These are phyloP conservation scores for Eilema griseolum DNA, from an alignment of 2,888 invertebrate species.

Conservation along the genomic window DNA sequence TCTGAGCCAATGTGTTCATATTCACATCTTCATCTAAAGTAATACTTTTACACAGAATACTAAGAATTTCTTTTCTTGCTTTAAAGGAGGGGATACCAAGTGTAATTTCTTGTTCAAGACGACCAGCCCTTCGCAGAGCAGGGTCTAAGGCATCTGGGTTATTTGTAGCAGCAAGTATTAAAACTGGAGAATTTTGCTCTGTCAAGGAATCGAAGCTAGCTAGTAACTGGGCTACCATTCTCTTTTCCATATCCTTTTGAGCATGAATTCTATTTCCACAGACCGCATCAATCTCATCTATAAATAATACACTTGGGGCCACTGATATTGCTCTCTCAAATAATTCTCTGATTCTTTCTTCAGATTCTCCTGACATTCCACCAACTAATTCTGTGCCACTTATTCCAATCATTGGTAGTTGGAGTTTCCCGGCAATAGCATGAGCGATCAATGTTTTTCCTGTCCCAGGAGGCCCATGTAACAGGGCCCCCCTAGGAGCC, in stretches of 20 bases:
- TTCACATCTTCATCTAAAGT: constrained; percentile 90
- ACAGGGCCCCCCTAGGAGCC: constrained; percentile 95
- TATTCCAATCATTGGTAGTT: constrained; percentile 94
- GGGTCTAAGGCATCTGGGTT: constrained; percentile 97
- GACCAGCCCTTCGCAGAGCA: constrained; percentile 95
- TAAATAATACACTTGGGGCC: constrained; percentile 95
- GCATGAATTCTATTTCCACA: constrained; percentile 96
- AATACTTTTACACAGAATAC: constrained; percentile 90
- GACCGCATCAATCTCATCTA: constrained; percentile 99
- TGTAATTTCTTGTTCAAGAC: constrained; percentile 97
- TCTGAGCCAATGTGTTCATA: constrained; percentile 91
- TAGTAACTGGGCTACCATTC: constrained; percentile 97
- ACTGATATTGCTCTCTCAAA: constrained; percentile 93
- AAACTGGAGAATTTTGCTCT: constrained; percentile 87
- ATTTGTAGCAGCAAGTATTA: constrained; percentile 98
- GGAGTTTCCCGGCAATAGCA: constrained; percentile 95
- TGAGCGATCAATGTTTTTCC: constrained; percentile 95
- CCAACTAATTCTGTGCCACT: constrained; percentile 97
- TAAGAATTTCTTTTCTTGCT: constrained; percentile 93
- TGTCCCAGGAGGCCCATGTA: constrained; percentile 98
- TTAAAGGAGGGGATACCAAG: constrained; percentile 96
- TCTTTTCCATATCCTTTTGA: constrained; percentile 97
- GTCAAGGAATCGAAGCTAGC: constrained; percentile 94
- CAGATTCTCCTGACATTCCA: constrained; percentile 98
- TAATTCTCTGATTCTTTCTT: constrained; percentile 95